Base-by-base conservation (phyloP, 2,113 vertebrate genomes). In the Ameiurus melas region DNA sequence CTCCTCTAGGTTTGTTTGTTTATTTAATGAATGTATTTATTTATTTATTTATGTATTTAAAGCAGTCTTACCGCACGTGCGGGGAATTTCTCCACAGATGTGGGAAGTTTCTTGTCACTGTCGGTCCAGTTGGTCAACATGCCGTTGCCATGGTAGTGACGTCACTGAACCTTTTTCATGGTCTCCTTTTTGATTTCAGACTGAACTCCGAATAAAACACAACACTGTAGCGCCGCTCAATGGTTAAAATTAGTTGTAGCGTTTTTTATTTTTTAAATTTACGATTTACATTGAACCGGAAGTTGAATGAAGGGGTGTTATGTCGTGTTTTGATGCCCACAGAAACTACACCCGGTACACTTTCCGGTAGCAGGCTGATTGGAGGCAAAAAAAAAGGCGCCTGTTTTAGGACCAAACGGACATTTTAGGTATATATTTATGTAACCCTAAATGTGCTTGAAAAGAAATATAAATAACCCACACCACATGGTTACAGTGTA, bases 71-170 rank as follows among this genome's bases (percentile, higher is more conserved):
- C 83, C 83, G 68, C 62, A 20, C 83, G 68, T 33, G 60, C 3
- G 36, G 17, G 60, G 2, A 39, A 53, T 17, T 84, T 22, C 70
- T 22, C 8, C 8, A 66, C 83, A 71, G 22, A 39, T 57, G 57
- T 27, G 20, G 20, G 13, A 73, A 85, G 30, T 85, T 75, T 25
- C 33, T 25, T 55, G 43, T 66, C 36, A 5, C 43, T 77, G 43
- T 7, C 0, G 43, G 43, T 47, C 43, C 79, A 68, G 12, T 19
- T 6, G 33, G 36, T 27, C 57, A 68, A 64, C 25, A 55, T 20
- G n/a, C n/a, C 64, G 88, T 75, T 83, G 77, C 51, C 47, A 71
- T 85, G 80, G 80, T 27, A 62, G 5, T 82, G 80, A 83, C 80
- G 80, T 62, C 80, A 83, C 57, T 8, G 5, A 2, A 43, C 10